Percentiles rank a stretch among this genome's conserved stretches.
Evolutionary conservation across 2,797 vertebrate species (phyloP).

Genomic region (Petrocephalus sullivani): DNA sequence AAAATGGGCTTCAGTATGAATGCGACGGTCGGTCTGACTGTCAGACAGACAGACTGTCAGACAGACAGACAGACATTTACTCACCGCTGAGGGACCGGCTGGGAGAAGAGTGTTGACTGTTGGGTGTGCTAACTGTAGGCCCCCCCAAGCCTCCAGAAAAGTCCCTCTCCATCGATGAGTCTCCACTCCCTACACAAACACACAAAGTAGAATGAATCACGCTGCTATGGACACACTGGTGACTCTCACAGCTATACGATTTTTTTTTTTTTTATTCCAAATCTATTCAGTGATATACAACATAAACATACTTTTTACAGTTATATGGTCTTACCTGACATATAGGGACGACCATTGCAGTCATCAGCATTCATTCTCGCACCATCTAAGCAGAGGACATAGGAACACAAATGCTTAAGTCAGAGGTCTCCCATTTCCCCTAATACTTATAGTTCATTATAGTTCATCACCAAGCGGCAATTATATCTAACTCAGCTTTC

Average conservation of each 20-base stretch:
- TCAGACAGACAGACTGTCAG: neutral
- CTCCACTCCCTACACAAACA: constrained; percentile 77
- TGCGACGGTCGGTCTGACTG: too few species aligned
- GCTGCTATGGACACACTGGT: neutral
- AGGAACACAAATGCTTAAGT: neutral
- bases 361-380: constrained; percentile 90
- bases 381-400: constrained; percentile 61
- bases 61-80: constrained; percentile 26
- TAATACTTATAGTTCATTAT: neutral
- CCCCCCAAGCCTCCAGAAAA: constrained; percentile 75
- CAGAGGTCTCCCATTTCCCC: neutral
- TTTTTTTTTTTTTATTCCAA: neutral
- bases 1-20: neutral
- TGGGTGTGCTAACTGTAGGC: constrained; percentile 78
- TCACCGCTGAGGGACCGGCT: constrained; percentile 81
- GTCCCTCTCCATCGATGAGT: constrained; percentile 85
- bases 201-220: constrained; percentile 31
- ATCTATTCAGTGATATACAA: neutral
- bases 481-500: neutral
- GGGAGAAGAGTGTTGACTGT: constrained; percentile 86
- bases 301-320: neutral
- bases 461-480: neutral
- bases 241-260: neutral
- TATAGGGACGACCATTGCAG: constrained; percentile 82
- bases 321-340: constrained; percentile 67